Evolutionary conservation across 30 jellyfish, hydroid and myxozoan genomes (phyloP), one percentile per base, ranked within the genome.

Genomic region (Mastigias papua): DNA sequence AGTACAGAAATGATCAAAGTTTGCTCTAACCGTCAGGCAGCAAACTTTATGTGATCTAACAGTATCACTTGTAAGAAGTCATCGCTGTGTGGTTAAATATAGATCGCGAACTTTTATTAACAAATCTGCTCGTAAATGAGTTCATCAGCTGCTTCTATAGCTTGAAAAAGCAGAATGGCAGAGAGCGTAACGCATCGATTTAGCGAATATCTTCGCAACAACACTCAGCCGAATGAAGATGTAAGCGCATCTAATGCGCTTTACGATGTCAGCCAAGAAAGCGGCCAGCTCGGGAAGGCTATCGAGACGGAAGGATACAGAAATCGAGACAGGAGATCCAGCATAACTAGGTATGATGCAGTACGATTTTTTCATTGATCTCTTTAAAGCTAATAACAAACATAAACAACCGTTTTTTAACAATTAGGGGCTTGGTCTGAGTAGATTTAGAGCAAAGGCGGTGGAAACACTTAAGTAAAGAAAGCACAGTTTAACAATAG

Each of bases 1-100:
- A 86, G 94, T 86, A 37, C 89, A 73, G 89, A 86, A 86, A 73
- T 86, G 89, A 86, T 76, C 89, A 86, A 86, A 62, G 94, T 42
- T 37, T 76, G 85, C 78, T 67, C 84, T 68, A 20, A 42, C 70
- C 48, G 84, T 50, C 68, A 17, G 48, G 35, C 74, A 63, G 23
- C 23, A 63, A 63, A 63, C 42, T 63, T 26, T 25, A 1, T 3
- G 42, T 25, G 74, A 63, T 22, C 27, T 63, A 63, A 25, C 46
- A 3, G 46, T 27, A 63, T 63, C 74, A 25, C 4, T 27, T 25
- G 37, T 4, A 9, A 63, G 33, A 69, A 42, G n/a, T 69, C 64
- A 21, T 28, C 17, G 48, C 63, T 62, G 32, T 69, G 64, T 69
- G 64, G 64, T 34, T 42, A 33, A 9, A 2, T 6, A 6, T 8